Evolutionary conservation across 2,797 vertebrate species (phyloP).

Genomic region (Philypnodon macrostomus): DNA sequence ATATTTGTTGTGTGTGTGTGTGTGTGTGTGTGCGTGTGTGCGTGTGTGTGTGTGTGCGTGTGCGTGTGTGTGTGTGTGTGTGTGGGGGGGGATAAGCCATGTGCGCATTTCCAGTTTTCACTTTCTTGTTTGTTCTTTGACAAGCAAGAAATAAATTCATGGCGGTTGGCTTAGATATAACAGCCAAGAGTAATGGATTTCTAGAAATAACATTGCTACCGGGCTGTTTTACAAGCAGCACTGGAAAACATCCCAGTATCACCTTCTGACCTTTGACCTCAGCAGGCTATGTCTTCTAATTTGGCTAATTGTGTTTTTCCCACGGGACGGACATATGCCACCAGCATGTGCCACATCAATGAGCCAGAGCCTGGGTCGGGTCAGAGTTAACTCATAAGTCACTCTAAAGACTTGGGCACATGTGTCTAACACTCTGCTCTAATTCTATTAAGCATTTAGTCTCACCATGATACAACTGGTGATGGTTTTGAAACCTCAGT

Average conservation of each 20-base stretch:
- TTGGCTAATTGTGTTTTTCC: constrained; percentile 64
- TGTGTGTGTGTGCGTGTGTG: too few species aligned
- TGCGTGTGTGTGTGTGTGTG: too few species aligned
- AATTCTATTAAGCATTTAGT: not conserved
- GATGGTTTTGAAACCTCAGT: too few species aligned
- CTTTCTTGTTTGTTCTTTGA: constrained; percentile 6
- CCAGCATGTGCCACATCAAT: constrained; percentile 50
- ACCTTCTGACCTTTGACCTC: constrained; percentile 56
- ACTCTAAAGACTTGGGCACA: constrained; percentile 22
- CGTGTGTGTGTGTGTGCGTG: too few species aligned
- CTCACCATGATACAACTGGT: not conserved
- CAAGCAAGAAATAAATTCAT: constrained; percentile 13
- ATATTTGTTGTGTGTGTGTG: not conserved
- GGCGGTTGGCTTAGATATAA: constrained; percentile 4
- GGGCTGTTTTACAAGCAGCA: constrained; percentile 52
- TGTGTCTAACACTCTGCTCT: not conserved
- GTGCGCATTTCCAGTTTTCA: not conserved
- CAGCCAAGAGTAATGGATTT: constrained; percentile 31
- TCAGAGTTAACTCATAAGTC: constrained; percentile 42
- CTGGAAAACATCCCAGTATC: constrained; percentile 46
- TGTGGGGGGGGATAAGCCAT: constrained; percentile 3
- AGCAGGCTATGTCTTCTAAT: constrained; percentile 60
- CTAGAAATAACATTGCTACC: constrained; percentile 35
- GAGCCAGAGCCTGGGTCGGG: constrained; percentile 50
- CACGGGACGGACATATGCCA: constrained; percentile 27